phyloP scores from a whole-genome alignment of 2,113 vertebrate species.

The Fulmarus glacialis region DNA sequence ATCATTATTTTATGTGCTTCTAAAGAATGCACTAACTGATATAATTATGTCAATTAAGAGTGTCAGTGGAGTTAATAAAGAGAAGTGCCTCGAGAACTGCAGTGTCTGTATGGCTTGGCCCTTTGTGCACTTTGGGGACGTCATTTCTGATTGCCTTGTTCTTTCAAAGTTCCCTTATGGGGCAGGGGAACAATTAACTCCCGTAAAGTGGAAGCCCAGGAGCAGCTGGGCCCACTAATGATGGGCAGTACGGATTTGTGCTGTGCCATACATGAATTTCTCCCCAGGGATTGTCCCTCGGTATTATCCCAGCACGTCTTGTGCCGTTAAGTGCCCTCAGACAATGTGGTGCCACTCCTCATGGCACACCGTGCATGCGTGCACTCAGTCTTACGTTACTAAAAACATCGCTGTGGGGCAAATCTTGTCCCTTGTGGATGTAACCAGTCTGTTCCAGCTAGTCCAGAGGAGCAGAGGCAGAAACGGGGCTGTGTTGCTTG shows the following conservation, averaged over 20 bases:
- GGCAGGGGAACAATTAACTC: not conserved
- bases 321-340: not conserved
- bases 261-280: not conserved
- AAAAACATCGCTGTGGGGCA: not conserved
- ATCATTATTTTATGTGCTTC: not conserved
- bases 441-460: not conserved
- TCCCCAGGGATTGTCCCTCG: not conserved
- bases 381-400: accelerated
- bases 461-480: not conserved
- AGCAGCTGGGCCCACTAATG: not conserved
- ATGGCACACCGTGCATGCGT: accelerated
- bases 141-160: not conserved
- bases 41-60: not conserved
- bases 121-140: not conserved
- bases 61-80: not conserved
- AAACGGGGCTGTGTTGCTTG: not conserved
- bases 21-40: not conserved
- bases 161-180: not conserved
- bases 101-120: not conserved
- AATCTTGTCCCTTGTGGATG: not conserved
- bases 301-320: not conserved
- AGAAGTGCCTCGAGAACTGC: not conserved
- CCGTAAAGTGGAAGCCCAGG: accelerated
- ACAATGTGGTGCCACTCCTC: not conserved
- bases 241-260: not conserved